Evolutionary conservation across 2,797 vertebrate genomes (phyloP).

Genomic region (Coendou prehensilis): DNA sequence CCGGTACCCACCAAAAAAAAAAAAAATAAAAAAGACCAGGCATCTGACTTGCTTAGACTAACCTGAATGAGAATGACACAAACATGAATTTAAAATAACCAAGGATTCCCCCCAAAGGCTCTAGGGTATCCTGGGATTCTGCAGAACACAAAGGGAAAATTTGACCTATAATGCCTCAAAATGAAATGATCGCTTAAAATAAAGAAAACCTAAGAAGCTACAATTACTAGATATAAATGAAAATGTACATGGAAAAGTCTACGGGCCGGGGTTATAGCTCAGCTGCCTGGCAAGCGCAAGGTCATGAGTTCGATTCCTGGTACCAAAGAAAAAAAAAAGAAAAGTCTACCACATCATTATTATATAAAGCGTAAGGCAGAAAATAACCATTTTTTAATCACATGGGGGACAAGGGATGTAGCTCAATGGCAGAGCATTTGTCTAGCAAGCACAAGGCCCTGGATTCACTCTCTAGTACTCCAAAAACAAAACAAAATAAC

Average conservation of each 20-base stretch:
- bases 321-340: not conserved
- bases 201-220: conserved; percentile 59
- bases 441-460: not conserved
- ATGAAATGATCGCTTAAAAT: not conserved
- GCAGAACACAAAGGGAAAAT: conserved; percentile 10
- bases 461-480: not conserved
- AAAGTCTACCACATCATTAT: conserved; percentile 25
- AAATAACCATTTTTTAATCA: not conserved
- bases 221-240: not conserved
- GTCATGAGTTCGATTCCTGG: too few relatives aligned
- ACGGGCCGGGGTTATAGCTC: too few relatives aligned
- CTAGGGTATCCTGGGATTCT: not conserved
- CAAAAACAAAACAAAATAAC: not conserved
- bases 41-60: conserved; percentile 46
- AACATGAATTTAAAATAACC: conserved; percentile 44
- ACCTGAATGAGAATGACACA: not conserved
- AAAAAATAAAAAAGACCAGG: too few relatives aligned
- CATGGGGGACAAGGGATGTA: not conserved
- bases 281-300: too few relatives aligned
- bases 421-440: not conserved
- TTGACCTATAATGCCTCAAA: not conserved
- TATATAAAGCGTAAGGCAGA: conserved; percentile 4
- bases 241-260: conserved; percentile 33
- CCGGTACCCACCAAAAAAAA: too few relatives aligned
- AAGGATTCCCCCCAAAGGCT: not conserved